Percentiles rank a stretch among this genome's conserved stretches.
Evolutionary conservation across 2,888 invertebrate species (phyloP).

Genomic region (Drosophila prolongata): DNA sequence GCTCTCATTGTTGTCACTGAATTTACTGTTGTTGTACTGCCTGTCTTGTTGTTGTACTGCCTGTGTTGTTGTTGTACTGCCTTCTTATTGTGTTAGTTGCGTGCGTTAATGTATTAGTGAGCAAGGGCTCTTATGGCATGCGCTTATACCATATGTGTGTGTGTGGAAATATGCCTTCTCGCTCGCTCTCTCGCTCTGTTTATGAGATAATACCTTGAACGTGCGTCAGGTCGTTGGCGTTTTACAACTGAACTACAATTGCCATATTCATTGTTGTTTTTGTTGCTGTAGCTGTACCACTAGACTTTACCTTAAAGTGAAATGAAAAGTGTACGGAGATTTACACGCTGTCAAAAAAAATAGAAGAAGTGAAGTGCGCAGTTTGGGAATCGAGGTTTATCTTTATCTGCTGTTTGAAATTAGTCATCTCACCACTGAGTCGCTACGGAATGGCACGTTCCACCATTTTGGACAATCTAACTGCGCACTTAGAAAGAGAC

Average conservation of each 20-base stretch:
- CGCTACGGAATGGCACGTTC: constrained; percentile 42
- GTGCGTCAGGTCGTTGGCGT: constrained; percentile 78
- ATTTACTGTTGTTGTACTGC: constrained; percentile 22
- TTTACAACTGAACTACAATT: constrained; percentile 65
- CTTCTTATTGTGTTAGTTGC: constrained; percentile 12
- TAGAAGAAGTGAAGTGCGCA: constrained; percentile 13
- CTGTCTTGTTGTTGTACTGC: constrained; percentile 9
- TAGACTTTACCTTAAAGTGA: constrained; percentile 42
- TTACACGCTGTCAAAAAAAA: constrained; percentile 6
- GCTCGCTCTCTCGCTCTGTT: constrained; percentile 19
- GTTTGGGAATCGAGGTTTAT: constrained; percentile 11
- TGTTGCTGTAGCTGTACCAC: constrained; percentile 11
- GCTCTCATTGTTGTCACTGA: constrained; percentile 49
- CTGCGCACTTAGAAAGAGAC: constrained; percentile 41
- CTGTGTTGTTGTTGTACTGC: constrained; percentile 6
- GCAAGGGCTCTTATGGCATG: constrained; percentile 54
- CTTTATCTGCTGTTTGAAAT: constrained; percentile 29
- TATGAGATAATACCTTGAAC: constrained; percentile 80
- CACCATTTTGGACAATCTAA: constrained; percentile 54
- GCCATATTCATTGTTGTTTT: constrained; percentile 24
- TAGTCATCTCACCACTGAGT: constrained; percentile 34
- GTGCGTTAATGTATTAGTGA: constrained; percentile 1
- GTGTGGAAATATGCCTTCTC: constrained; percentile 2
- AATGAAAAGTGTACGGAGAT: constrained; percentile 62
- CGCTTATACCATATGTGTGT: constrained; percentile 2